Evolutionary conservation across 2,888 invertebrate genomes (phyloP).

Genomic region (Cactoblastis cactorum): DNA sequence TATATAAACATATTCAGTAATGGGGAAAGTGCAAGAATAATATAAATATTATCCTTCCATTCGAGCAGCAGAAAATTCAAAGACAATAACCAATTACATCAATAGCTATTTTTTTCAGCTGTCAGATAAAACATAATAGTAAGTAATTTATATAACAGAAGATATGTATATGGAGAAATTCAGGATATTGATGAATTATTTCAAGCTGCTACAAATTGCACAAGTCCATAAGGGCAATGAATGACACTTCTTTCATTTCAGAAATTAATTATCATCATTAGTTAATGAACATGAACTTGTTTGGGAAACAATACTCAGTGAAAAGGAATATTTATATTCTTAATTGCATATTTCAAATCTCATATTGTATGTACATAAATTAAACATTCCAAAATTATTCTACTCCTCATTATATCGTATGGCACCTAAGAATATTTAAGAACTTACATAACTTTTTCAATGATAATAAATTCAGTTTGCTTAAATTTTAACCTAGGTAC

Average conservation of each 20-base stretch:
- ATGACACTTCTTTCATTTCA: not conserved
- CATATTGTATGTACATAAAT: slow-evolving; percentile 8
- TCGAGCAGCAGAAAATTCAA: too few species aligned
- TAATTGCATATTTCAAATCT: not conserved
- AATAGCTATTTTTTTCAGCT: too few species aligned
- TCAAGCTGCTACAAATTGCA: not conserved
- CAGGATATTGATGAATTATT: too few species aligned
- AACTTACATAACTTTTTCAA: not conserved
- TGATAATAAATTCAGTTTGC: not conserved
- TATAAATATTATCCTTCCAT: too few species aligned
- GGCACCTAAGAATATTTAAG: not conserved
- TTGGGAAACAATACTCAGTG: not conserved
- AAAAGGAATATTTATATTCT: not conserved
- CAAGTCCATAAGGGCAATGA: not conserved
- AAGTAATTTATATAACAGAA: too few species aligned
- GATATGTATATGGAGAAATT: too few species aligned
- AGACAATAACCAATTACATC: too few species aligned
- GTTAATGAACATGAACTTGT: not conserved
- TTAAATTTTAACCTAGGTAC: not conserved
- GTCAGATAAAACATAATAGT: too few species aligned
- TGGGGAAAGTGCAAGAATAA: too few species aligned
- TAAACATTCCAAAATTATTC: not conserved
- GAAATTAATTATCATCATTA: not conserved
- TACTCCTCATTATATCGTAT: not conserved
- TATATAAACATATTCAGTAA: too few species aligned